phyloP scores from a whole-genome alignment of 1,140 invertebrate species.

The Drosophila kepulauana region DNA sequence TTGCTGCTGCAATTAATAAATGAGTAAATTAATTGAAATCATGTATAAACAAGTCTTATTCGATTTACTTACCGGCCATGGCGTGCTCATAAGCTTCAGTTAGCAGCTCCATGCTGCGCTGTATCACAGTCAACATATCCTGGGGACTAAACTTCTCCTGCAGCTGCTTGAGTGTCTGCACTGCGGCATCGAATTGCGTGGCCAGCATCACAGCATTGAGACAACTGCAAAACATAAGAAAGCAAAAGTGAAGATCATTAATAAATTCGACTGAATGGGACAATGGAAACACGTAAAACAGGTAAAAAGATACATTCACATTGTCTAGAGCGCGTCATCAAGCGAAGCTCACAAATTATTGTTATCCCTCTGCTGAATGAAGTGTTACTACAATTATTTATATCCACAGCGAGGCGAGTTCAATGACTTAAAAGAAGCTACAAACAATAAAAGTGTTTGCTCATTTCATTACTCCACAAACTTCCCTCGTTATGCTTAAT shows the following conservation, averaged over 20 bases:
- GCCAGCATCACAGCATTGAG: conserved; percentile 66
- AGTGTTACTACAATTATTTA: conserved; percentile 5
- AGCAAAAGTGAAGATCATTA: background rate
- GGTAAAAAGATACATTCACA: conserved; percentile 1
- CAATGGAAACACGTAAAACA: conserved; percentile 19
- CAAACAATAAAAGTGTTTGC: background rate
- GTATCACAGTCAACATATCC: conserved; percentile 84
- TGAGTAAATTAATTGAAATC: background rate
- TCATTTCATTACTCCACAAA: background rate
- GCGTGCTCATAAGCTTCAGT: conserved; percentile 77
- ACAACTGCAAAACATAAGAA: conserved; percentile 48
- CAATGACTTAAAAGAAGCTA: background rate
- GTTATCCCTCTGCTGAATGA: conserved; percentile 10
- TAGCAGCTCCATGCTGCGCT: conserved; percentile 76
- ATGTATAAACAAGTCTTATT: background rate
- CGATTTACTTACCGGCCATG: conserved; percentile 51
- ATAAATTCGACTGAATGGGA: background rate
- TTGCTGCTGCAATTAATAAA: conserved; percentile 47
- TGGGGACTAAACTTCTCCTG: conserved; percentile 83
- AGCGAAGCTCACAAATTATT: conserved; percentile 17
- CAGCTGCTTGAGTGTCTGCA: conserved; percentile 74
- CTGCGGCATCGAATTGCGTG: conserved; percentile 67
- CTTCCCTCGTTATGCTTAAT: conserved; percentile 7
- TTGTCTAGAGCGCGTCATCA: background rate
- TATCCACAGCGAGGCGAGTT: background rate